phyloP scores from a whole-genome alignment of 2,797 vertebrate genomes.

The Pseudochirops cupreus region DNA sequence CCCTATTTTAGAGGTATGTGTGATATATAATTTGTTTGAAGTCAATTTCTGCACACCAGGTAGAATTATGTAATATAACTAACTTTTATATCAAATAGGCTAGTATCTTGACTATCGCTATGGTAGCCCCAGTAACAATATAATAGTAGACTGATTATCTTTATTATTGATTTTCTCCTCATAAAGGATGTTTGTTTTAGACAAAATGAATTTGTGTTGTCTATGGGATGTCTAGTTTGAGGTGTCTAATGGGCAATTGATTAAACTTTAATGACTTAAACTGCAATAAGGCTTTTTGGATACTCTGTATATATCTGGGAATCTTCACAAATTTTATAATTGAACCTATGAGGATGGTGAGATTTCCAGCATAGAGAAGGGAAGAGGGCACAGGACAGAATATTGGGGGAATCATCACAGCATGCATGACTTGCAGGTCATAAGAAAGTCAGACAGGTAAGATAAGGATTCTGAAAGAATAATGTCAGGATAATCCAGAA shows the following conservation, averaged over 20 bases:
- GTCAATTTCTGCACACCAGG: slow-evolving; percentile 18
- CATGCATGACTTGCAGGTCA: background rate
- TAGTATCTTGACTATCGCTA: slow-evolving; percentile 17
- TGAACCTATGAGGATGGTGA: background rate
- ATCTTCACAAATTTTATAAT: background rate
- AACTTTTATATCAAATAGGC: slow-evolving; percentile 18
- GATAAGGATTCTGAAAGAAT: background rate
- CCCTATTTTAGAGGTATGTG: slow-evolving; percentile 11
- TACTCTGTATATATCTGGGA: background rate
- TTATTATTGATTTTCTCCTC: slow-evolving; percentile 28
- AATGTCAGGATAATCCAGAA: background rate
- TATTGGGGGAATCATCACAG: background rate
- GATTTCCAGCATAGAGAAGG: background rate
- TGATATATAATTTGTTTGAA: slow-evolving; percentile 36
- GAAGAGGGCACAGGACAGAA: background rate
- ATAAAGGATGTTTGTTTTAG: background rate
- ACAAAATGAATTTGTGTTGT: background rate
- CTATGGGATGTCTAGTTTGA: background rate
- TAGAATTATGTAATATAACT: slow-evolving; percentile 5
- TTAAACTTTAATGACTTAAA: background rate
- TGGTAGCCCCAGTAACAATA: slow-evolving; percentile 24
- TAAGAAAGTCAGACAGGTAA: background rate
- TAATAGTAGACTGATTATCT: background rate
- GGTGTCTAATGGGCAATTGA: background rate
- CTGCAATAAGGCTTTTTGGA: background rate